phyloP scores from a whole-genome alignment of 2,888 invertebrate genomes.

The Agrochola lychnidis region DNA sequence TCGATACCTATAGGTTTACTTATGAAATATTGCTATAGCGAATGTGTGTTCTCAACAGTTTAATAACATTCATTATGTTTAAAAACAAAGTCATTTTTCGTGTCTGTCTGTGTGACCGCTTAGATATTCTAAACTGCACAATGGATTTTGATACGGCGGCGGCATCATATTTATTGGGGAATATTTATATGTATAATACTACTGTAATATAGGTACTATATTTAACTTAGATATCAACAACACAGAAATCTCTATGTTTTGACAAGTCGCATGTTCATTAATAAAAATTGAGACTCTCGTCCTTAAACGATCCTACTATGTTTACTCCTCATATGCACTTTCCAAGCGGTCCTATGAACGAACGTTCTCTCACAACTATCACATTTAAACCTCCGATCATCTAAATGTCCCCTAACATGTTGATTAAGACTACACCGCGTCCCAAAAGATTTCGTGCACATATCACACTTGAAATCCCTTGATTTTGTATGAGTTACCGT shows the following conservation, averaged over 20 bases:
- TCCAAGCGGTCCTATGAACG: slow-evolving; percentile 64
- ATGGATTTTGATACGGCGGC: not conserved
- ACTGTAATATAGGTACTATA: no score
- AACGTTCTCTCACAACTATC: slow-evolving; percentile 60
- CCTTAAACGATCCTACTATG: slow-evolving; percentile 58
- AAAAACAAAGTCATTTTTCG: not conserved
- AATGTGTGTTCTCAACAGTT: not conserved
- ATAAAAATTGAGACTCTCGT: not conserved
- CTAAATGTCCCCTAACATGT: slow-evolving; percentile 64
- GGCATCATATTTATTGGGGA: not conserved
- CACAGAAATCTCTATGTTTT: not conserved
- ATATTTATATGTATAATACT: not conserved
- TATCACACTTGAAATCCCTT: slow-evolving; percentile 65
- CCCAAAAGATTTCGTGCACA: slow-evolving; percentile 64
- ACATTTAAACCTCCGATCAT: slow-evolving; percentile 57
- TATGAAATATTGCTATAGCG: not conserved
- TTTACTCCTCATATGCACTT: slow-evolving; percentile 66
- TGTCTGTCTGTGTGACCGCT: not conserved
- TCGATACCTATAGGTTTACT: not conserved
- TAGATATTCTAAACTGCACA: not conserved
- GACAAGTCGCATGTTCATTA: no score
- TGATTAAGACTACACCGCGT: slow-evolving; percentile 63
- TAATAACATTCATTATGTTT: not conserved
- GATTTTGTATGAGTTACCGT: slow-evolving; percentile 70
- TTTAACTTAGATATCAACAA: not conserved